phyloP scores from a whole-genome alignment of 2,113 vertebrate species.

The Pandion haliaetus region DNA sequence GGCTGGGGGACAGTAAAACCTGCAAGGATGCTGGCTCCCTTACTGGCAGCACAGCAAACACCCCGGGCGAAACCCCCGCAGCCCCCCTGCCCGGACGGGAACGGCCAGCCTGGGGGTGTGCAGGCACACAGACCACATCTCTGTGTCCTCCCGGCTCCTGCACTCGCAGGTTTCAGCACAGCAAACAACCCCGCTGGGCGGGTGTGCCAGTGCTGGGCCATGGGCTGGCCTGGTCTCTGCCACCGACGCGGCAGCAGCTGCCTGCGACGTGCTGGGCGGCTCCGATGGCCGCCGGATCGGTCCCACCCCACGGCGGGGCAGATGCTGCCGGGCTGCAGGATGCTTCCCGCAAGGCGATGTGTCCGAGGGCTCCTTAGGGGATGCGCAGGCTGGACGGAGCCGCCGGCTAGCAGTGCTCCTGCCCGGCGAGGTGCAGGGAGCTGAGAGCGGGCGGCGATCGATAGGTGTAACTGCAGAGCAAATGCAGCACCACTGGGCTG shows the following conservation, averaged over 20 bases:
- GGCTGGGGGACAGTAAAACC: not conserved
- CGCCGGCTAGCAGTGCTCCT: not conserved
- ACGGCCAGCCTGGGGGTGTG: not conserved
- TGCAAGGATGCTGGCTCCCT: no score
- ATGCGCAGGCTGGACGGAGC: accelerated
- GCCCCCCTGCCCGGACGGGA: not conserved
- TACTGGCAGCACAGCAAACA: not conserved
- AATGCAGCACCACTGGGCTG: not conserved
- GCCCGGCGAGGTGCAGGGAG: not conserved
- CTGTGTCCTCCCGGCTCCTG: accelerated
- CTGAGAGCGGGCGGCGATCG: accelerated
- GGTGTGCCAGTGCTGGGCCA: accelerated
- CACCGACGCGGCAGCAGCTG: accelerated
- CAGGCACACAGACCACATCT: not conserved
- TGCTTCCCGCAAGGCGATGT: accelerated
- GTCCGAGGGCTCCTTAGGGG: accelerated
- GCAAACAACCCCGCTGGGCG: accelerated
- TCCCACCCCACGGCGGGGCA: not conserved
- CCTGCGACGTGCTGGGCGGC: not conserved
- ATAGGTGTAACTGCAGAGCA: not conserved
- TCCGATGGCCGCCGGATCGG: accelerated
- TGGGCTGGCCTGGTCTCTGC: not conserved
- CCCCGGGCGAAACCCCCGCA: accelerated
- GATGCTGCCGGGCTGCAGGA: not conserved
- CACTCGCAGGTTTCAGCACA: not conserved